Conservation (phyloP, 1,140 invertebrate species). For the Drosophila pseudoananassae region DNA sequence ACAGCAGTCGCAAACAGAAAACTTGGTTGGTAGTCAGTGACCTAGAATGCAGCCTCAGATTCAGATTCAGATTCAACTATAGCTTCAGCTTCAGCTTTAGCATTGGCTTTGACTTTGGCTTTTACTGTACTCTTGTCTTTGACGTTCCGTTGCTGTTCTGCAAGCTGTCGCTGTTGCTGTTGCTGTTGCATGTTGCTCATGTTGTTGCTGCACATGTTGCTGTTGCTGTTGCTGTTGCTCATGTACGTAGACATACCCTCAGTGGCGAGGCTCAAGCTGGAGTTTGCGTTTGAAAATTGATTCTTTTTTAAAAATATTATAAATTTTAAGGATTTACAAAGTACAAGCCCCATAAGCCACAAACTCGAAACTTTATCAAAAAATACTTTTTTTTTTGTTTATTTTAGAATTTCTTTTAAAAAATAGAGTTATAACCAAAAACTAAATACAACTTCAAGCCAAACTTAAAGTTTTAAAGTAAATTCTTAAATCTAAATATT, state of each 20-base stretch:
- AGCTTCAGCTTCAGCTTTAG: slow-evolving; percentile 32
- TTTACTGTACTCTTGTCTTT: slow-evolving; percentile 56
- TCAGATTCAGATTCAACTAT: slow-evolving; percentile 29
- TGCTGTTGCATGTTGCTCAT: slow-evolving; percentile 19
- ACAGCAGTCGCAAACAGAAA: slow-evolving; percentile 4
- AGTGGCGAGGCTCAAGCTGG: not conserved
- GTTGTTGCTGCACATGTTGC: slow-evolving; percentile 28
- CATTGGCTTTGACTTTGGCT: slow-evolving; percentile 47
- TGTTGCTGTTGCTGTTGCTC: slow-evolving; percentile 20
- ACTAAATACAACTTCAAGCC: too few species aligned
- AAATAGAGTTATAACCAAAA: too few species aligned
- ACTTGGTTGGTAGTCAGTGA: slow-evolving; percentile 65
- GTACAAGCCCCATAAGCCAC: too few species aligned
- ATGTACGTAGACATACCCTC: slow-evolving; percentile 8
- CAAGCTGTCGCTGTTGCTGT: slow-evolving; percentile 44
- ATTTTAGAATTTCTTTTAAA: too few species aligned
- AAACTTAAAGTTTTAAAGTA: too few species aligned
- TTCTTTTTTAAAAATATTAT: too few species aligned
- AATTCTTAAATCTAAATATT: too few species aligned
- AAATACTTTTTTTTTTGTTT: too few species aligned
- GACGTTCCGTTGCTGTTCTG: slow-evolving; percentile 55
- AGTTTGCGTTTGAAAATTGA: too few species aligned
- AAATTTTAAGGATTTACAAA: too few species aligned
- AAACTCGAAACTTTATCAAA: too few species aligned
- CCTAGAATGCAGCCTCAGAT: slow-evolving; percentile 69